These are phyloP conservation scores for Pristionchus mayeri DNA, from an alignment of 2,888 invertebrate genomes.

Conservation along the genomic window DNA sequence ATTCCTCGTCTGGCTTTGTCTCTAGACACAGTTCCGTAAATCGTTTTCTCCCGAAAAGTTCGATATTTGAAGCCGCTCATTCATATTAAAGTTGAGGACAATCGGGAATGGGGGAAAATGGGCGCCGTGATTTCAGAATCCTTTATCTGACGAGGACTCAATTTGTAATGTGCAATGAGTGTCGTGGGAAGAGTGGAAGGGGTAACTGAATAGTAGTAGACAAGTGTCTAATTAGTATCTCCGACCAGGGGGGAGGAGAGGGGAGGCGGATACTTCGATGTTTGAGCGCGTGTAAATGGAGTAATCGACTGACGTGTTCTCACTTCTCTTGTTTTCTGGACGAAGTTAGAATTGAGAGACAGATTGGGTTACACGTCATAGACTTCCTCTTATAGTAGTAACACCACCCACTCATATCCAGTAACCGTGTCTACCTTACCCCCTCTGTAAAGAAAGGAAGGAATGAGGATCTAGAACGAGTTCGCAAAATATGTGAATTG, in stretches of 20 bases:
- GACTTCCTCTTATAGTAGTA: not conserved
- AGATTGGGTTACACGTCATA: not conserved
- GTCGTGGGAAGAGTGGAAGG: not conserved
- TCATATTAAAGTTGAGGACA: not conserved
- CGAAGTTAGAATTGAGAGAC: not conserved
- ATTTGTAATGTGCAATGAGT: not conserved
- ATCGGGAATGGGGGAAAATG: not conserved
- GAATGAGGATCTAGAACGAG: too few relatives aligned
- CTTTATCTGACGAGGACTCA: not conserved
- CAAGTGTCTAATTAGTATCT: not conserved
- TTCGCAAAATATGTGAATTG: too few relatives aligned
- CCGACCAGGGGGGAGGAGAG: not conserved
- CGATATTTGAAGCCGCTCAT: not conserved
- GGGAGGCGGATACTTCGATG: not conserved
- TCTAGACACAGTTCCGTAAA: not conserved
- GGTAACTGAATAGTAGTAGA: not conserved
- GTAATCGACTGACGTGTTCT: not conserved
- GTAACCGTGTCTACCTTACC: not conserved
- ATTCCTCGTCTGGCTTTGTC: not conserved
- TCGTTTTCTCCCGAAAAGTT: not conserved
- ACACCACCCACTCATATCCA: not conserved
- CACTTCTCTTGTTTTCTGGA: not conserved
- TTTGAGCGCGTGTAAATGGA: not conserved
- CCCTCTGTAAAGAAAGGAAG: too few relatives aligned
- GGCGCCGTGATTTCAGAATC: conserved; percentile 6